Evolutionary conservation across 2,113 vertebrate species (phyloP).

Genomic region (Notothenia rossii): DNA sequence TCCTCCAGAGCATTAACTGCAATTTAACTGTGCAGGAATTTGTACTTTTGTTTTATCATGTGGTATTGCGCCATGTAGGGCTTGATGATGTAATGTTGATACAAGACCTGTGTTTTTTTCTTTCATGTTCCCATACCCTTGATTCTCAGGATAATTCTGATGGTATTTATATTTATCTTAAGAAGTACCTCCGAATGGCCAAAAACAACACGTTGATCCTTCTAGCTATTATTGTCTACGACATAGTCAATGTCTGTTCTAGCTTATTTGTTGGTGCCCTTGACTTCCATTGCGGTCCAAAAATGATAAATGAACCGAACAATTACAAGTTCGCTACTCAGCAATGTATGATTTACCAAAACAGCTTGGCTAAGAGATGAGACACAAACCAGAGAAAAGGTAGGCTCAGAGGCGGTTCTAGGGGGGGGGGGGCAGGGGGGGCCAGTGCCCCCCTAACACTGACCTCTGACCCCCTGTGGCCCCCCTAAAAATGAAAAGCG

Average conservation of each 20-base stretch:
- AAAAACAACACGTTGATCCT: not conserved
- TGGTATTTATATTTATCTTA: not conserved
- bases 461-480: no score
- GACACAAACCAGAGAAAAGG: no score
- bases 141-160: not conserved
- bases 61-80: not conserved
- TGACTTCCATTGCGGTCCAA: not conserved
- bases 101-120: not conserved
- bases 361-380: no score
- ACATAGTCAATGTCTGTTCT: not conserved
- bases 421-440: no score
- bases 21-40: not conserved
- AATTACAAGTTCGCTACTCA: no score
- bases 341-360: no score
- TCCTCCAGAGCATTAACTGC: not conserved
- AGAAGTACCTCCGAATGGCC: not conserved
- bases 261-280: not conserved
- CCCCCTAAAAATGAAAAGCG: no score
- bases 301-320: not conserved
- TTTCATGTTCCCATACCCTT: not conserved
- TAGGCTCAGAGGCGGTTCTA: no score
- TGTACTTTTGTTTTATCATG: not conserved
- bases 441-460: no score
- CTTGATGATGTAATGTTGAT: not conserved
- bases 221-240: not conserved